Evolutionary conservation across 2,888 invertebrate genomes (phyloP), one percentile per base, ranked within the genome.

Genomic region (Caenorhabditis becei): DNA sequence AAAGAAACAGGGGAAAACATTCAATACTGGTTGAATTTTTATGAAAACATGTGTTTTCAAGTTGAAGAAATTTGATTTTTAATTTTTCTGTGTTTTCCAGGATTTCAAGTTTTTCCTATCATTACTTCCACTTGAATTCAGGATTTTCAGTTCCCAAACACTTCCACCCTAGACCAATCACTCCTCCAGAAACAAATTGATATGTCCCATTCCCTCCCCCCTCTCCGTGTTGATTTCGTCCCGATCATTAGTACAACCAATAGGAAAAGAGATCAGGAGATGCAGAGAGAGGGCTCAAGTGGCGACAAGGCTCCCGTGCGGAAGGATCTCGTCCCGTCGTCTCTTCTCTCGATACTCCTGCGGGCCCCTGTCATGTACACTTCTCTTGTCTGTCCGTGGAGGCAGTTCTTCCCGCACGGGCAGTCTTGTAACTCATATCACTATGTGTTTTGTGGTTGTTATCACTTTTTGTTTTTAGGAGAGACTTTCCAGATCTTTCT

Each of bases 161-260:
- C 32, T 32, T 7, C 10, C 32, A 32, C 32, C 32, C 10, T 32
- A 4, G 4, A 32, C 10, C 32, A 7, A 32, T 32, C 32, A 32
- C 32, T 10, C 10, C n/a, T 10, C 32, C 32, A 32, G 32, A 32
- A 32, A 32, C 32, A 32, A 7, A 32, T 32, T 32, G 10, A 28
- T 61, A 24, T 49, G n/a, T 32, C 28, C 24, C 26, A 23, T 41
- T 10, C 28, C n/a, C 16, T 41, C 44, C 44, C 28, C 24, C 20
- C 54, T 65, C 8, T 58, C 56, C 28, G 4, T 44, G 23, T 62
- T 1, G 41, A 23, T 18, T 32, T 32, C 5, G 10, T 32, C 10
- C 26, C 74, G 44, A 66, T 67, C 61, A 62, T 67, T 77, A 69
- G 67, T 69, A 61, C 77, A 77, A 61, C 54, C 24, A 44, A n/a